phyloP scores from a whole-genome alignment of 2,888 invertebrate genomes.

The Caenorhabditis zanzibari region DNA sequence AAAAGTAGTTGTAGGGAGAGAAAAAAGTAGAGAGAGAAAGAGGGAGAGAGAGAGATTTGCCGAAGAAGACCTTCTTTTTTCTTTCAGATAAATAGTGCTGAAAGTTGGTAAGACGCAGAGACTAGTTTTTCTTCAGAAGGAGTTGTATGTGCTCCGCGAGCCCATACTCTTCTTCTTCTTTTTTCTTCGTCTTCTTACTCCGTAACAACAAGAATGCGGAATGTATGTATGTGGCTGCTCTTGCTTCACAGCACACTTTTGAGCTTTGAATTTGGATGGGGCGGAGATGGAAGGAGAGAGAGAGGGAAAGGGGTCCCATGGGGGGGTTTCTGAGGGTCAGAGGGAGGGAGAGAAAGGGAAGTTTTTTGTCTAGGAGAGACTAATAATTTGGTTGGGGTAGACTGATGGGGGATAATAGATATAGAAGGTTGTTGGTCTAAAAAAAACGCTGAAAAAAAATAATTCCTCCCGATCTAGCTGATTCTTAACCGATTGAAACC shows the following conservation, averaged over 20 bases:
- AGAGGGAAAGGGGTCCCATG: constrained; percentile 11
- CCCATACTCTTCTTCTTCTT: constrained; percentile 29
- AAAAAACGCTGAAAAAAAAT: no score
- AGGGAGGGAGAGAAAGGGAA: background rate
- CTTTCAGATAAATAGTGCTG: constrained; percentile 6
- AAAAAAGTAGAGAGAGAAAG: background rate
- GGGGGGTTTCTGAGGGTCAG: background rate
- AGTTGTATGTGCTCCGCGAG: constrained; percentile 14
- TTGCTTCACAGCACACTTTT: constrained; percentile 13
- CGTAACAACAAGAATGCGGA: constrained; percentile 37
- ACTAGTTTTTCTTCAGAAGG: background rate
- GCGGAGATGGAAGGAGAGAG: background rate
- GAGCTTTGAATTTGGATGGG: constrained; percentile 36
- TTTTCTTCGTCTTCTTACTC: constrained; percentile 25
- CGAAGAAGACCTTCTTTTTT: constrained; percentile 3
- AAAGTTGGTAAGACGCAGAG: background rate
- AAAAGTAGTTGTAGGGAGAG: constrained; percentile 16
- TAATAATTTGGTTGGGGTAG: background rate
- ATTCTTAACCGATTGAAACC: no score
- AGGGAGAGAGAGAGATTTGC: constrained; percentile 4
- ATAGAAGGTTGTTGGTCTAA: no score
- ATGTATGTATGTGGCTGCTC: background rate
- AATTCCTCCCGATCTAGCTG: no score
- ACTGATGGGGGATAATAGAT: background rate
- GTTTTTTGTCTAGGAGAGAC: background rate